Conservation (phyloP, 64 coral and sea anemone genomes). For the Pocillopora damicornis region DNA sequence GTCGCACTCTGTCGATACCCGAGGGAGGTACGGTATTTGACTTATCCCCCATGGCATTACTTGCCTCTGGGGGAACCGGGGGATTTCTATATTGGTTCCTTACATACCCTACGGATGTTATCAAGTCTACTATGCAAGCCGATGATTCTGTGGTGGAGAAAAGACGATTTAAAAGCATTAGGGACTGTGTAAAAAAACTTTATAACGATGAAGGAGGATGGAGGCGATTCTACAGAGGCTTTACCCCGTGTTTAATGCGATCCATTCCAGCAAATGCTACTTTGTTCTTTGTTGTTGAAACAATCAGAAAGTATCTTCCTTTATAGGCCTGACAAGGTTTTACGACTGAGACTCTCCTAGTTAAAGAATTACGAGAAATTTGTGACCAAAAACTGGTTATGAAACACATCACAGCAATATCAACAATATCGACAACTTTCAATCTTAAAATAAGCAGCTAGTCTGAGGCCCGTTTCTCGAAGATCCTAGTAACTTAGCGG, state of each 20-base stretch:
- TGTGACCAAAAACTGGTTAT: too few species aligned
- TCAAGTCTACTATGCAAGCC: constrained; percentile 87
- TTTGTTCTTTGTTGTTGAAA: constrained; percentile 83
- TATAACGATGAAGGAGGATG: constrained; percentile 70
- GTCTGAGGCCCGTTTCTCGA: too few species aligned
- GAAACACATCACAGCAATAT: too few species aligned
- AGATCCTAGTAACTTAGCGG: too few species aligned
- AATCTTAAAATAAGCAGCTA: too few species aligned
- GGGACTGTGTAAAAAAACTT: constrained; percentile 71
- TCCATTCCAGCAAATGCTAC: constrained; percentile 86
- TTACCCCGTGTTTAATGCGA: constrained; percentile 85
- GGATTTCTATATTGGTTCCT: constrained; percentile 91
- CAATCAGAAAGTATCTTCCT: constrained; percentile 82
- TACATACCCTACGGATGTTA: constrained; percentile 85
- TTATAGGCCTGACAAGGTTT: background rate
- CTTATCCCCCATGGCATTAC: constrained; percentile 62
- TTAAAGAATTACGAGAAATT: too few species aligned
- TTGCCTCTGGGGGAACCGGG: constrained; percentile 57
- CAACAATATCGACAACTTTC: too few species aligned
- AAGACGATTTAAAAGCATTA: constrained; percentile 63
- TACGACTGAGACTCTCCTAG: too few species aligned
- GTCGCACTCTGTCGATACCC: constrained; percentile 51
- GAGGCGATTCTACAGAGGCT: constrained; percentile 74
- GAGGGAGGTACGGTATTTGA: constrained; percentile 70
- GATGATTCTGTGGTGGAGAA: constrained; percentile 61